A percentile compares a stretch with the other conserved stretches of the same genome.
Evolutionary conservation across 2,888 invertebrate genomes (phyloP).

Genomic region (Acronicta psi): DNA sequence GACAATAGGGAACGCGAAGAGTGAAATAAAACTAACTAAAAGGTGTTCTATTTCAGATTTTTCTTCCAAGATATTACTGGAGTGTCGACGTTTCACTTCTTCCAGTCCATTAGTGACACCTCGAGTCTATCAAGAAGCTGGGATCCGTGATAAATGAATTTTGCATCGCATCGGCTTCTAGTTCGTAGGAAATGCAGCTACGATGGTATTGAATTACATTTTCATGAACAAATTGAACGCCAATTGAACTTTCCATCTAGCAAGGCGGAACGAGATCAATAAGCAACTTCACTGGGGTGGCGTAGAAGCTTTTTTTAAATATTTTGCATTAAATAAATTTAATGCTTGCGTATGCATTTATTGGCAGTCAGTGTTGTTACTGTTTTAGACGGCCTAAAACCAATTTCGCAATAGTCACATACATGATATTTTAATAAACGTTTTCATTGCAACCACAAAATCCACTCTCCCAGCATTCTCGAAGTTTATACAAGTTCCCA

Average conservation of each 20-base stretch:
- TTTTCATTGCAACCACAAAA: constrained; percentile 29
- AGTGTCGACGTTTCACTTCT: constrained; percentile 49
- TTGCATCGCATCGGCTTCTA: constrained; percentile 58
- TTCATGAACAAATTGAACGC: constrained; percentile 61
- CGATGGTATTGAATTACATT: constrained; percentile 62
- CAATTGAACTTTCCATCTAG: constrained; percentile 33
- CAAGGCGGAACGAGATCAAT: constrained; percentile 21
- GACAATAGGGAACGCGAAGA: not conserved
- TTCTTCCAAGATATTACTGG: constrained; percentile 37
- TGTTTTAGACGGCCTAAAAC: too few species aligned
- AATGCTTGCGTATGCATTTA: not conserved
- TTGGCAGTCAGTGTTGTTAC: too few species aligned
- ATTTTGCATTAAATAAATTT: not conserved
- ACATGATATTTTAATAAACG: too few species aligned
- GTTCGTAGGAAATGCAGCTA: constrained; percentile 53
- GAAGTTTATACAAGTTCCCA: constrained; percentile 51
- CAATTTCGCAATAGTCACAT: too few species aligned
- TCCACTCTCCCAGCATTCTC: constrained; percentile 30
- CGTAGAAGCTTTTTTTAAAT: not conserved
- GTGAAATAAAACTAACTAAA: constrained; percentile 28
- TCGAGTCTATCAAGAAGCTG: constrained; percentile 59
- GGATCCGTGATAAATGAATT: constrained; percentile 72
- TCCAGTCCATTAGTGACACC: constrained; percentile 68
- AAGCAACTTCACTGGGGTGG: constrained; percentile 1
- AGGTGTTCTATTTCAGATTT: constrained; percentile 36